These are phyloP conservation scores for Pocillopora meandrina DNA, from an alignment of 92 coral and sea anemone species.

Conservation along the genomic window DNA sequence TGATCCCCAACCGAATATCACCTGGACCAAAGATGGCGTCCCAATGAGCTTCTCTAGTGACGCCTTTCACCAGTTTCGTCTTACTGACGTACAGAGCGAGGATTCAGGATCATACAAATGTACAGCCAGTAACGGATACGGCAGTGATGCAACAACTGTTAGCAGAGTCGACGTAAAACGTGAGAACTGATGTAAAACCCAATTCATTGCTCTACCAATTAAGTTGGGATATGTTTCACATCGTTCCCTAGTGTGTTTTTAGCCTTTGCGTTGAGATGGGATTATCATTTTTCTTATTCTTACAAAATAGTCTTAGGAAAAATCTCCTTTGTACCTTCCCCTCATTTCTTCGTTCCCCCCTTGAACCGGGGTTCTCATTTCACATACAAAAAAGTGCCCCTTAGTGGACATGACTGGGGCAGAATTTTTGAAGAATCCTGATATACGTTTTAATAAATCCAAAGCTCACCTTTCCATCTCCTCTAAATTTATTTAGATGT, in stretches of 20 bases:
- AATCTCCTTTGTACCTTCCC: too few relatives aligned
- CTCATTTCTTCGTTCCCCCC: too few relatives aligned
- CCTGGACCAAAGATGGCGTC: constrained; percentile 48
- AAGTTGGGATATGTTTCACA: neutral
- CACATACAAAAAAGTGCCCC: too few relatives aligned
- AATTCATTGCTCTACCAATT: neutral
- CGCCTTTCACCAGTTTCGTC: neutral
- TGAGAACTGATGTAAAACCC: neutral
- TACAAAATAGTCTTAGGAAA: too few relatives aligned
- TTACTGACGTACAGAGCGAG: constrained; percentile 13
- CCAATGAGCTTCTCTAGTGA: neutral
- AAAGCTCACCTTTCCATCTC: too few relatives aligned
- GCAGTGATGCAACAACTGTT: constrained; percentile 4
- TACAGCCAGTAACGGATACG: constrained; percentile 36
- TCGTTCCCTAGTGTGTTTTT: neutral
- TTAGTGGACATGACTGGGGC: too few relatives aligned
- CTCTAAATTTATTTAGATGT: neutral
- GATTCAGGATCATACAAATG: constrained; percentile 58
- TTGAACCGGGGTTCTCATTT: too few relatives aligned
- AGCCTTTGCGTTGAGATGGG: too few relatives aligned
- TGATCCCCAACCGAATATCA: constrained; percentile 44
- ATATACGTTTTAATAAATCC: too few relatives aligned
- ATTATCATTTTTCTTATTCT: too few relatives aligned
- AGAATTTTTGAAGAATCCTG: too few relatives aligned
- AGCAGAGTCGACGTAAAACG: constrained; percentile 16